Percentiles rank a stretch among this genome's conserved stretches.
Evolutionary conservation across 35 echinoderm and acorn worm genomes (phyloP).

Genomic region (Amphiura filiformis): DNA sequence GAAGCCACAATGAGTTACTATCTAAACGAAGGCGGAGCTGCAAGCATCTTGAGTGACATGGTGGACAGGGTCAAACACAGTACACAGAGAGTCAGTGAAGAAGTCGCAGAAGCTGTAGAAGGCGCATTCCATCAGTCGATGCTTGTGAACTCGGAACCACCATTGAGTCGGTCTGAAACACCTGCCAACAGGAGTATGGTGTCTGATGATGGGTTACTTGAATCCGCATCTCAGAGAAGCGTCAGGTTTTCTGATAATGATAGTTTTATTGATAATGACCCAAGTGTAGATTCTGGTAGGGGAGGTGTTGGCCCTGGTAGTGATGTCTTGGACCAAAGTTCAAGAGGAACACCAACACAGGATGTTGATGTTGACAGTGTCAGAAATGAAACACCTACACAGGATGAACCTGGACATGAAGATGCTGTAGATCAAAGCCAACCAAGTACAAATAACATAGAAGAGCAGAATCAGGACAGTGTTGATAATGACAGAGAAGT

Average conservation of each 20-base stretch:
- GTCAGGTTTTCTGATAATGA: neutral
- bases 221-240: neutral
- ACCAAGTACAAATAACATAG: neutral
- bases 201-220: neutral
- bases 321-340: neutral
- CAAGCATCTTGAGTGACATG: constrained; percentile 69
- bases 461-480: neutral
- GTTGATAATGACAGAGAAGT: too few species aligned
- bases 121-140: constrained; percentile 22
- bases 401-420: neutral
- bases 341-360: neutral
- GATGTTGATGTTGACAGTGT: too few species aligned
- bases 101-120: neutral
- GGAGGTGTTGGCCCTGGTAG: neutral
- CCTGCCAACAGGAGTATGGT: constrained; percentile 19
- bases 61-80: constrained; percentile 47
- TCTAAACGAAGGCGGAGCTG: constrained; percentile 61
- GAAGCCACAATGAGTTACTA: constrained; percentile 74
- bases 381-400: too few species aligned
- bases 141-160: constrained; percentile 13
- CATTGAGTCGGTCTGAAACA: constrained; percentile 5
- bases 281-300: neutral
- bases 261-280: constrained; percentile 1
- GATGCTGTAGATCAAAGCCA: neutral
- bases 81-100: constrained; percentile 25